Base-by-base conservation (phyloP, 2,888 invertebrate genomes). In the Cheilosia grossa region DNA sequence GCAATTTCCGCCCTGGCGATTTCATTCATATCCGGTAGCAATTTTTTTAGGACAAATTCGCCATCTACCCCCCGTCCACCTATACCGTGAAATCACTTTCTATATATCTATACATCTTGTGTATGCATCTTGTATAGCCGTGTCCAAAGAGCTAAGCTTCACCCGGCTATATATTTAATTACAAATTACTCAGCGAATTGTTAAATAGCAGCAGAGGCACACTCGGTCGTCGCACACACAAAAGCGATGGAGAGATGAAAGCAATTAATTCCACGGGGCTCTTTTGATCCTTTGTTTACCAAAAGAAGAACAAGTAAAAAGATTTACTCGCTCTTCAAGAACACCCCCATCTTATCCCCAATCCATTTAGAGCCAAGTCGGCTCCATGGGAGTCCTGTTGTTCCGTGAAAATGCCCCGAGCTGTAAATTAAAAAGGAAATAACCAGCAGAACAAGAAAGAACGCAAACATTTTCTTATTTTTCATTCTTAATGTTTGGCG, bases 261-360 rank as follows among this genome's bases (percentile, higher is more conserved):
- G 72, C 75, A 81, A 85, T 85, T 85, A 85, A 81, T 77, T 85
- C 75, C 66, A 66, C 33, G 40, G 54, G 67, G 85, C 72, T 77
- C 85, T 81, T 85, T 81, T 85, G 85, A 85, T 81, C 85, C 85
- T 75, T 81, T 85, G 81, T 85, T 85, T 85, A 81, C 72, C 72
- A 37, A 44, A 63, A 30, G 30, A 51, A 15, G 37, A 17, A 66
- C 49, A 49, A 33, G 44, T 54, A 69, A 56, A 74, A 70, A 7
- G 19, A 51, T 58, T 66, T 69, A 73, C 56, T 82, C 63, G 56
- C 72, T 67, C 47, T 67, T 69, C 67, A 63, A 51, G 53, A 59
- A 70, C 53, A 74, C 67, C 47, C 85, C 47, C 70, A 81, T 56
- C 70, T 19, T 66, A 47, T 70, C 59, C 72, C 47, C 37, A 73